Conservation (phyloP, 2,113 vertebrate genomes). For the Anser cygnoides region DNA sequence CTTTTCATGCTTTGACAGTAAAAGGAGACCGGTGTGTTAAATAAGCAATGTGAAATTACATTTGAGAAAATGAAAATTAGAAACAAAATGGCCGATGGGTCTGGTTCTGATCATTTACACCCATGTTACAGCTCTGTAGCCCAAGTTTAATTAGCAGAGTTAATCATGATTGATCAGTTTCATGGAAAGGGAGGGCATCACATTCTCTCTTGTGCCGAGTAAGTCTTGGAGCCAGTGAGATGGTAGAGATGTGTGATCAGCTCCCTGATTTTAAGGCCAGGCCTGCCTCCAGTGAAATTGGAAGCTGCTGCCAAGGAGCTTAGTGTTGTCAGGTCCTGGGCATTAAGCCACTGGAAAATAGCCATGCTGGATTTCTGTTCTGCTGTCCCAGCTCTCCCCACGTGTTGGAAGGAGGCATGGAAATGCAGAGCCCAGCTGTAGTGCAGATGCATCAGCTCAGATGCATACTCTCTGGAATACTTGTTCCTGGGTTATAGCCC, state of each 20-base stretch:
- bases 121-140: background rate
- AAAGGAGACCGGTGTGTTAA: background rate
- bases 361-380: constrained; percentile 19
- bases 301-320: constrained; percentile 43
- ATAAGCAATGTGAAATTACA: background rate
- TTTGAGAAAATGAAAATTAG: background rate
- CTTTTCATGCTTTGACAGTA: background rate
- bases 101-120: constrained; percentile 14
- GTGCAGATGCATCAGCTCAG: constrained; percentile 46
- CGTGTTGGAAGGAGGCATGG: constrained; percentile 24
- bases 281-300: constrained; percentile 42
- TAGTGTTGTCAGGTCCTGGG: constrained; percentile 60
- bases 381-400: constrained; percentile 42
- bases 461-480: background rate
- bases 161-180: constrained; percentile 40
- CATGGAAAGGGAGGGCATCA: background rate
- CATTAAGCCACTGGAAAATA: constrained; percentile 57
- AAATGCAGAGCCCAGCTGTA: constrained; percentile 64
- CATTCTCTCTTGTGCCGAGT: background rate
- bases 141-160: constrained; percentile 45
- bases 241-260: constrained; percentile 23
- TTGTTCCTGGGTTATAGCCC: constrained; percentile 27
- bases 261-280: constrained; percentile 51
- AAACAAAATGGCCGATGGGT: background rate
- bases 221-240: constrained; percentile 14